Conservation (phyloP, 2,113 vertebrate species). For the Lontra canadensis region DNA sequence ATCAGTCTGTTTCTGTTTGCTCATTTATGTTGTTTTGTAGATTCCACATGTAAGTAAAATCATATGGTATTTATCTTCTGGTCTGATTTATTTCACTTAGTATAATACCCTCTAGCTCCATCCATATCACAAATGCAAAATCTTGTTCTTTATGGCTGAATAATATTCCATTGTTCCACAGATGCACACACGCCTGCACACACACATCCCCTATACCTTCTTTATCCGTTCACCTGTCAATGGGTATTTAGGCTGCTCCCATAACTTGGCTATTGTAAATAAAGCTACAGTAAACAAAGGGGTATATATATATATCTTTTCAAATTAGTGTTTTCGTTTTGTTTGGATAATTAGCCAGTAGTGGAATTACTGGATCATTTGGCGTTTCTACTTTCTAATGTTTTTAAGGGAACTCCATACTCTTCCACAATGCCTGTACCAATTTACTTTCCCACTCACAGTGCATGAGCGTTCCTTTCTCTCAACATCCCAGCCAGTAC, state of each 20-base stretch:
- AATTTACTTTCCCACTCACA: neutral
- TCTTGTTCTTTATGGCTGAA: neutral
- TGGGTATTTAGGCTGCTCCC: neutral
- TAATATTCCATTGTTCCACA: neutral
- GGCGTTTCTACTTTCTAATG: neutral
- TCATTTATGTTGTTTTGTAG: neutral
- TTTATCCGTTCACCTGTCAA: neutral
- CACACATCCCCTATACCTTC: neutral
- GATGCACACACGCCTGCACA: neutral
- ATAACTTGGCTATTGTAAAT: neutral
- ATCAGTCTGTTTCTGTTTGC: neutral
- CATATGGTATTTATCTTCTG: neutral
- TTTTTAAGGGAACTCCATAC: neutral
- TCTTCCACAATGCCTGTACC: neutral
- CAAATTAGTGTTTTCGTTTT: neutral
- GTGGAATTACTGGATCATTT: neutral
- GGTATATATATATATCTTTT: neutral
- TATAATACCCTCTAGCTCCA: neutral
- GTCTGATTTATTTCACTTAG: neutral
- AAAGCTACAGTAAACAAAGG: neutral
- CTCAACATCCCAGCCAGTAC: neutral
- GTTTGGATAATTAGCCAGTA: neutral
- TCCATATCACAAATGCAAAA: neutral
- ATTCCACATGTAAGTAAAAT: neutral
- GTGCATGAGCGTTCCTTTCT: neutral